Percentiles rank a stretch among this genome's conserved stretches.
Conservation (phyloP, 1,140 invertebrate species). For the Aphidius gifuensis region DNA sequence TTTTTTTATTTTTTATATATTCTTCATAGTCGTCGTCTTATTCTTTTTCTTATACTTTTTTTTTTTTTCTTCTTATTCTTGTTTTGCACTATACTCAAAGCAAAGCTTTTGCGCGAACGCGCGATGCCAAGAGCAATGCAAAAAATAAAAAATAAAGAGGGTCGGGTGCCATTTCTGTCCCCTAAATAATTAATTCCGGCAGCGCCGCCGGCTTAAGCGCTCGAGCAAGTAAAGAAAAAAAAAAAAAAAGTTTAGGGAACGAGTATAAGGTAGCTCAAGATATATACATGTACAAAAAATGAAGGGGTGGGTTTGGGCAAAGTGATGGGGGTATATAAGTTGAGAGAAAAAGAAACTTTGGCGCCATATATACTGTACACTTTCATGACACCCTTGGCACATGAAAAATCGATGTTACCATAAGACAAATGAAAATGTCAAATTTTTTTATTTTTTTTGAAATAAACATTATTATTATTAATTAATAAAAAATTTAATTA, state of each 20-base stretch:
- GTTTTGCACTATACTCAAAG: conserved; percentile 15
- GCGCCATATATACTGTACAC: conserved; percentile 21
- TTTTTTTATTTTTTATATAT: conserved; percentile 9
- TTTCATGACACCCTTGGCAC: conserved; percentile 6
- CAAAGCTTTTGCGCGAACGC: conserved; percentile 22
- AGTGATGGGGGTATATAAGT: background rate
- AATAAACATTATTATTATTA: too few species aligned
- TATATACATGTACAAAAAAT: background rate
- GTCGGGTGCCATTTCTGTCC: conserved; percentile 51
- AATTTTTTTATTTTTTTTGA: too few species aligned
- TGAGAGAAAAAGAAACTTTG: conserved; percentile 29
- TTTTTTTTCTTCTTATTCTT: background rate
- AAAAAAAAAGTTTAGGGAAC: conserved; percentile 8
- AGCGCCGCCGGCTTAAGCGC: conserved; percentile 49
- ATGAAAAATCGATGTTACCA: conserved; percentile 8
- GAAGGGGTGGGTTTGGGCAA: background rate
- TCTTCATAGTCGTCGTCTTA: background rate
- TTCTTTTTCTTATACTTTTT: conserved; percentile 15
- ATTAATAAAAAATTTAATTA: too few species aligned
- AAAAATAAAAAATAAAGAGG: conserved; percentile 27
- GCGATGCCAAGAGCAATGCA: conserved; percentile 31
- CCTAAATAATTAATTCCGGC: conserved; percentile 56
- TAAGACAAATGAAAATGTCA: too few species aligned
- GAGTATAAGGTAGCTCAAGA: background rate
- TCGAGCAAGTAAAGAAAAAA: conserved; percentile 25